Conservation (phyloP, 2,888 invertebrate species). For the Leptopterna dolabrata region DNA sequence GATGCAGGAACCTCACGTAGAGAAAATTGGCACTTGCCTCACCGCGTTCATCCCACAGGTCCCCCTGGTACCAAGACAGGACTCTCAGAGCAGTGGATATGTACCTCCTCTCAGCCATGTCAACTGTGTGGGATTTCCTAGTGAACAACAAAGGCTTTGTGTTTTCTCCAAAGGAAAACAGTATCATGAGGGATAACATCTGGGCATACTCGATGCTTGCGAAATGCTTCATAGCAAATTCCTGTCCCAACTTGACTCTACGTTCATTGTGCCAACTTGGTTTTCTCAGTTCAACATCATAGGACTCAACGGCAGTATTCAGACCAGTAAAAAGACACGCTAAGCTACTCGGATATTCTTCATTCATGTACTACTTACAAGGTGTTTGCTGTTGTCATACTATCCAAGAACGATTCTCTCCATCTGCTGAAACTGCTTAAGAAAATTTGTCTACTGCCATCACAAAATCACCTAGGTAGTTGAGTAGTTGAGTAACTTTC, state of each 20-base stretch:
- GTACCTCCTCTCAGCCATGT: constrained; percentile 68
- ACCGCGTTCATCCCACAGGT: constrained; percentile 68
- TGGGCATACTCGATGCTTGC: constrained; percentile 66
- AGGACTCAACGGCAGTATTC: background rate
- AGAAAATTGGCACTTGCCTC: constrained; percentile 68
- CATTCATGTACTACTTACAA: too few species aligned
- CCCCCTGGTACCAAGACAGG: constrained; percentile 69
- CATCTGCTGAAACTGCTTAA: too few species aligned
- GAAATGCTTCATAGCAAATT: constrained; percentile 67
- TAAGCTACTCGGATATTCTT: background rate
- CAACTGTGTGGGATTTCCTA: constrained; percentile 68
- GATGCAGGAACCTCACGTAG: constrained; percentile 64
- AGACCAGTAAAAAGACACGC: background rate
- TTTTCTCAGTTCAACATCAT: constrained; percentile 57
- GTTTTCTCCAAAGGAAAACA: constrained; percentile 67
- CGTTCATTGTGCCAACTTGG: constrained; percentile 68
- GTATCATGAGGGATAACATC: constrained; percentile 66
- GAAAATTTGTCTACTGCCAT: too few species aligned
- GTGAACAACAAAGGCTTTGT: constrained; percentile 69
- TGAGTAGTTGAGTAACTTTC: too few species aligned
- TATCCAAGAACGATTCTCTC: too few species aligned
- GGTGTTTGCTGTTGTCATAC: too few species aligned
- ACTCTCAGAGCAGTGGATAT: constrained; percentile 68
- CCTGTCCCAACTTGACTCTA: constrained; percentile 68
- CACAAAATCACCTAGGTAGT: too few species aligned